Base-by-base conservation (phyloP, 2,888 invertebrate species). In the Baccha elongata region DNA sequence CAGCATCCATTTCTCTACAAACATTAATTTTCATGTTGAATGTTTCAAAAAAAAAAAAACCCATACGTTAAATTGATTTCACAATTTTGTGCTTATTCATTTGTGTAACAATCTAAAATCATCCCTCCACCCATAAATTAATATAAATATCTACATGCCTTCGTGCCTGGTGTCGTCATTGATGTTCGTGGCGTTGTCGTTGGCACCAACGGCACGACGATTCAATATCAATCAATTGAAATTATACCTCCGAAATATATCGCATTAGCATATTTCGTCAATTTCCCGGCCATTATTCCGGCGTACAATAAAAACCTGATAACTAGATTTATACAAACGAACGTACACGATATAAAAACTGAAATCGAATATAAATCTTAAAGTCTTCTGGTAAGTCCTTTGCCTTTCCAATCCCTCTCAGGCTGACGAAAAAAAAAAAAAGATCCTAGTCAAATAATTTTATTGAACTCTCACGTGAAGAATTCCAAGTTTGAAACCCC, bases 201-300 rank as follows among this genome's bases (percentile, higher is more conserved):
- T 53, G 23, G 23, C 13, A 40, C 13, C 37, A 60, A 17, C 29
- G 11, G 11, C 19, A 50, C 40, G 15, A 55, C 37, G 67, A 21
- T 69, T 58, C 67, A 50, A 60, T 76, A 76, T 71, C 81, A 81
- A 81, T 81, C 80, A 81, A 81, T 71, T 52, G 76, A 68, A 78
- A 83, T 72, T 75, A 78, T 72, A 68, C 65, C 83, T 23, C 67
- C 46, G 72, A 72, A 58, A 60, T 60, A 78, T 83, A 83, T 76
- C 67, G 55, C 62, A 83, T 83, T 83, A 72, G 83, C 83, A 83
- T 78, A 81, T 81, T 76, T 71, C 69, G 55, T 64, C 80, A 69
- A 80, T 80, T 80, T 75, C 26, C 58, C 71, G 60, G 52, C 65
- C 67, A 76, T 76, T 76, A 76, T 81, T 67, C 42, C 65, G 55